Conservation (phyloP, 2,113 vertebrate genomes). For the Rhegmatorhina hoffmannsi region DNA sequence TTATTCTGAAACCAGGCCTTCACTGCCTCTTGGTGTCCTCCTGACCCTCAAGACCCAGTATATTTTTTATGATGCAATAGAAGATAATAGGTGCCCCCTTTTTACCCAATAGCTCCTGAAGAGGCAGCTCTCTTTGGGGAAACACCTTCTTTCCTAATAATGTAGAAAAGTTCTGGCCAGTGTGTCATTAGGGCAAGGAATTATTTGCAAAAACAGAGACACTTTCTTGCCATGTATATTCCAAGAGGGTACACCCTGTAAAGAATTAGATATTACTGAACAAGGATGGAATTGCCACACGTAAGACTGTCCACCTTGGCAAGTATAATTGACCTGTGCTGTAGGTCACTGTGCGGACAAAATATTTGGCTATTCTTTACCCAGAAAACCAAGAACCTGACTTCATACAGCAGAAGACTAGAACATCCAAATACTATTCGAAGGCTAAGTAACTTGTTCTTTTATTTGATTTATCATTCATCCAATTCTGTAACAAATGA, state of each 20-base stretch:
- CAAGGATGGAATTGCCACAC: neutral
- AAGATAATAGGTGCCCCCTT: neutral
- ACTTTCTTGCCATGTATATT: neutral
- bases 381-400: neutral
- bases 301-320: neutral
- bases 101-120: neutral
- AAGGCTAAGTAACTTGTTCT: neutral
- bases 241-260: neutral
- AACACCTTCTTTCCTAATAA: neutral
- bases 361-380: neutral
- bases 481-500: neutral
- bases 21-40: neutral
- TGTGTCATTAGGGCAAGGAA: neutral
- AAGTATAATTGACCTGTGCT: neutral
- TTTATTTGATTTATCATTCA: constrained; percentile 18
- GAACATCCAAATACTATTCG: neutral
- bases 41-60: neutral
- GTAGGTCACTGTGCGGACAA: neutral
- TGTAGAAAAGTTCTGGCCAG: neutral
- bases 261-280: neutral
- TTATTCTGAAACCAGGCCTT: neutral
- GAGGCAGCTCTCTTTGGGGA: neutral
- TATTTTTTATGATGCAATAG: neutral
- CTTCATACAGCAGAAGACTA: neutral
- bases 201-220: neutral